Evolutionary conservation across 2,113 vertebrate species (phyloP), one percentile per base, ranked within the genome.

Genomic region (Lepidothrix coronata): DNA sequence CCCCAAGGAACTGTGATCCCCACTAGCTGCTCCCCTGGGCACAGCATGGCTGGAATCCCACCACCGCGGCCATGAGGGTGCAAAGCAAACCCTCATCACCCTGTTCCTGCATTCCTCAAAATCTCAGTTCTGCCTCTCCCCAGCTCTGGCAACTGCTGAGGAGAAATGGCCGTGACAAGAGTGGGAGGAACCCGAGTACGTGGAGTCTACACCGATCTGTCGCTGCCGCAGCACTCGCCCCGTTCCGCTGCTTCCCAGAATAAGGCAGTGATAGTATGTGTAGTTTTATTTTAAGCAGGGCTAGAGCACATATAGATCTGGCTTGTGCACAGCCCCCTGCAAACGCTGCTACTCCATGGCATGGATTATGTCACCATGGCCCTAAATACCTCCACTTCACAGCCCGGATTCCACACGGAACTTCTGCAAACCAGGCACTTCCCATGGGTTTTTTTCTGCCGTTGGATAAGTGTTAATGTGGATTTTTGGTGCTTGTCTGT

Each of bases 401-500:
- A 95, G 93, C 72, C 52, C 4, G 0, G 41, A 55, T 89, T 78
- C 46, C 28, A 28, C 54, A 8, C 54, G 20, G 23, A 61, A 48
- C 54, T 79, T 27, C 5, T 31, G 66, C 55, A 41, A 67, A 73
- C 52, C 11, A 3, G 35, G 11, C 58, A 3, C 37, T 89, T 30
- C 44, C 74, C 43, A 1, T 23, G 22, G 39, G 9, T 17, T 58
- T 77, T 59, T 24, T 59, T 35, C 66, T 70, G 66, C 62, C 71
- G 33, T 10, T 52, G 22, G 31, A 63, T n/a, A 89, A 72, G 49
- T 4, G 37, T 73, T 51, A 5, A 35, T 31, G 51, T 37, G 30
- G 65, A 19, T 55, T 94, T 94, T 89, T 61, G 89, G 95, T 95
- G 95, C 48, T 92, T 91, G 83, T 95, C 96, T 85, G 89, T 79